Conservation (phyloP, 2,888 invertebrate genomes). For the Seira sanloemensis region DNA sequence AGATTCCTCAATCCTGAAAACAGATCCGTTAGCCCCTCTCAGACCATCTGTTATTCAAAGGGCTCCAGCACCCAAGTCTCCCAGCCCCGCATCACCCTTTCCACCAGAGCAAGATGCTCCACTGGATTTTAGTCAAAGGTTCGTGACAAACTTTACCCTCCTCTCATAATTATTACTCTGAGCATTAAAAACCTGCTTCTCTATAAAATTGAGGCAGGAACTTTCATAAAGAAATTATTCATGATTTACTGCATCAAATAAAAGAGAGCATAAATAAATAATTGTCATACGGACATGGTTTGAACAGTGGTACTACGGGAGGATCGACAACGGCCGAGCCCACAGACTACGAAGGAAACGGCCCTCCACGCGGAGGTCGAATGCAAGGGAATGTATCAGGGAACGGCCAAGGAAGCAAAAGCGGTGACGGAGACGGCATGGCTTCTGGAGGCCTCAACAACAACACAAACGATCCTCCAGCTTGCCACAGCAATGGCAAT, state of each 20-base stretch:
- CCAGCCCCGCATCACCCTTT: constrained; percentile 74
- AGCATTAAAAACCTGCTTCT: too few relatives aligned
- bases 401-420: constrained; percentile 70
- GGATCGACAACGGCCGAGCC: constrained; percentile 68
- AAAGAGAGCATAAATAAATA: too few relatives aligned
- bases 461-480: constrained; percentile 81
- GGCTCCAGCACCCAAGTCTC: constrained; percentile 79
- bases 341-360: constrained; percentile 73
- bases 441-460: constrained; percentile 77
- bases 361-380: constrained; percentile 72
- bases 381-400: constrained; percentile 71
- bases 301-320: constrained; percentile 42
- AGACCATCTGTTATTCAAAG: constrained; percentile 88
- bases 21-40: constrained; percentile 69
- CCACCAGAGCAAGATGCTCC: constrained; percentile 76
- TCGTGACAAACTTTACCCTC: too few relatives aligned
- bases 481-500: constrained; percentile 68
- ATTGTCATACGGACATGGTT: too few relatives aligned
- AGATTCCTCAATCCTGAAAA: constrained; percentile 65
- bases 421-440: constrained; percentile 67
- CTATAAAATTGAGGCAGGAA: too few relatives aligned
- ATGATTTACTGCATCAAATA: too few relatives aligned
- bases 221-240: too few relatives aligned
- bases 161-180: too few relatives aligned
- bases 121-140: constrained; percentile 74